These are phyloP conservation scores for Phalacrocorax pelagicus DNA, from an alignment of 2,113 vertebrate genomes.

Conservation along the genomic window DNA sequence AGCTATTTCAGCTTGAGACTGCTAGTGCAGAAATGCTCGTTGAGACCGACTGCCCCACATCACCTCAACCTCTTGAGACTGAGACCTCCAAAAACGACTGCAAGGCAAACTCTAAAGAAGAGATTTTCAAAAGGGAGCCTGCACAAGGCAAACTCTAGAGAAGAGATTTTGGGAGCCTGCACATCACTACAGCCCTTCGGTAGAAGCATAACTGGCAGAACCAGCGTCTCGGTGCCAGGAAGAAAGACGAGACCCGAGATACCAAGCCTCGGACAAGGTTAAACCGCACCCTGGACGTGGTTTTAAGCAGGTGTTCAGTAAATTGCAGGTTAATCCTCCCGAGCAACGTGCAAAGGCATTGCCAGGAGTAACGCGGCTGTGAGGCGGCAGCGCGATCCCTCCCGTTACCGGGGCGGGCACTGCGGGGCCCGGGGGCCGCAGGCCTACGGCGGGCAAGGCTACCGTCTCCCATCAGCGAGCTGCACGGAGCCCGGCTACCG, in stretches of 20 bases:
- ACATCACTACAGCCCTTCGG: neutral
- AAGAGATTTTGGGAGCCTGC: neutral
- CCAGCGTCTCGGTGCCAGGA: neutral
- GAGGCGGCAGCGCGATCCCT: too few relatives aligned
- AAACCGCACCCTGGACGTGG: neutral
- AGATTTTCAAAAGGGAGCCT: neutral
- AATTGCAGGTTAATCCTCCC: neutral
- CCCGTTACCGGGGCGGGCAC: neutral
- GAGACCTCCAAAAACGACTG: neutral
- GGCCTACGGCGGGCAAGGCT: neutral
- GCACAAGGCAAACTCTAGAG: neutral
- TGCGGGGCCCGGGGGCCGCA: too few relatives aligned
- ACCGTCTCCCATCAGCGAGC: neutral
- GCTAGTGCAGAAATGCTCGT: neutral
- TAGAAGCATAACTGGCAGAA: neutral
- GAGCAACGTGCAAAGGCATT: neutral
- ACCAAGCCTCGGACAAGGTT: neutral
- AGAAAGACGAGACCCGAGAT: neutral
- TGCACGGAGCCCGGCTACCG: neutral
- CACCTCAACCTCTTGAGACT: neutral
- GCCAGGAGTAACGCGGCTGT: too few relatives aligned
- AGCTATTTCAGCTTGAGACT: neutral
- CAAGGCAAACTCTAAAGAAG: neutral
- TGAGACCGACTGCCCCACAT: neutral
- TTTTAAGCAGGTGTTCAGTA: neutral